Evolutionary conservation across 2,888 invertebrate species (phyloP).

Genomic region (Phortica magna): DNA sequence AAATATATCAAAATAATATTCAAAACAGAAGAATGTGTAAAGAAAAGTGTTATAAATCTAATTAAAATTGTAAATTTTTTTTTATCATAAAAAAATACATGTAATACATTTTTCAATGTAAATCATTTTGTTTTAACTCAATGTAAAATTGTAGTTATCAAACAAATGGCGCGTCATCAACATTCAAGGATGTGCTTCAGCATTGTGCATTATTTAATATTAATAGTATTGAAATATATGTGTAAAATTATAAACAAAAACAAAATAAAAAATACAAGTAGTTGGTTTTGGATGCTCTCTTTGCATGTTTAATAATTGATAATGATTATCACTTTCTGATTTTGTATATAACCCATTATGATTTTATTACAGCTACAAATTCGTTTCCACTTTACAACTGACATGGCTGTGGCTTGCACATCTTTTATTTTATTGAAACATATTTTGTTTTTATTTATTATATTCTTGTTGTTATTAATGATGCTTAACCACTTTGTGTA

Average conservation of each 20-base stretch:
- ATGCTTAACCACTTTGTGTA: slow-evolving; percentile 16
- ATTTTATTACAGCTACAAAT: slow-evolving; percentile 12
- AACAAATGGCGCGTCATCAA: neutral
- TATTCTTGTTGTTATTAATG: neutral
- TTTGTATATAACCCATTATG: slow-evolving; percentile 18
- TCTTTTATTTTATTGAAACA: slow-evolving; percentile 24
- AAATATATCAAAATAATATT: neutral
- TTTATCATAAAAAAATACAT: neutral
- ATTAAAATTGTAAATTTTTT: neutral
- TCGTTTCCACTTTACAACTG: slow-evolving; percentile 5
- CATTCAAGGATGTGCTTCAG: neutral
- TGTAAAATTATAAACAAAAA: neutral
- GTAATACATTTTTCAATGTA: neutral
- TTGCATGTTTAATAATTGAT: slow-evolving; percentile 6
- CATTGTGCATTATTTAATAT: neutral
- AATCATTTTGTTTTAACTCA: neutral
- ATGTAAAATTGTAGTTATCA: neutral
- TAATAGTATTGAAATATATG: neutral
- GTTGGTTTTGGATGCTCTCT: slow-evolving; percentile 27
- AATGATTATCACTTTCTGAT: slow-evolving; percentile 1
- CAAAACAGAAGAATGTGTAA: neutral
- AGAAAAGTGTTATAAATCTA: neutral
- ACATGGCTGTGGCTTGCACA: slow-evolving; percentile 48
- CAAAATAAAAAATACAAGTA: neutral
- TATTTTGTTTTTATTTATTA: slow-evolving; percentile 18